These are phyloP conservation scores for Schizopygopsis pylzovi DNA, from an alignment of 2,797 vertebrate species.

Conservation along the genomic window DNA sequence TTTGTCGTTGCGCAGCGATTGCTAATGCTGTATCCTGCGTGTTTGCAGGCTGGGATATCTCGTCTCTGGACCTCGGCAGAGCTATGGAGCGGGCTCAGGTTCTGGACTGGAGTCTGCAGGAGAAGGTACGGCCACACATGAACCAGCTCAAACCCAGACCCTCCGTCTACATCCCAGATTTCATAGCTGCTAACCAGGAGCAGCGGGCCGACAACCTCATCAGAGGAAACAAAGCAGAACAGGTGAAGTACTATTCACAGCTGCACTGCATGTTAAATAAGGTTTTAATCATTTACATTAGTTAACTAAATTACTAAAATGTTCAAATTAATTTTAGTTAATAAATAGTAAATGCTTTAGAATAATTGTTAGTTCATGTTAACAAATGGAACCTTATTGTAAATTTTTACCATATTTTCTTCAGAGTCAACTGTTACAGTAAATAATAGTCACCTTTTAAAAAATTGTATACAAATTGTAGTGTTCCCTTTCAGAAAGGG, in stretches of 20 bases:
- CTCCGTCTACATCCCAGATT: constrained; percentile 90
- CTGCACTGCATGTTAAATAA: not conserved
- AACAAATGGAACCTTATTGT: no score
- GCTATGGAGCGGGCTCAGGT: constrained; percentile 91
- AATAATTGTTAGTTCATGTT: no score
- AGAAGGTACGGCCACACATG: constrained; percentile 88
- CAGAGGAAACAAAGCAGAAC: constrained; percentile 83
- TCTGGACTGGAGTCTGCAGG: constrained; percentile 90
- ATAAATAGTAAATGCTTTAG: no score
- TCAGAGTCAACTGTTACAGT: no score
- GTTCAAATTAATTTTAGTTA: no score
- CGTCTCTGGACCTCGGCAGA: constrained; percentile 87
- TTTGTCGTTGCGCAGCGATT: not conserved
- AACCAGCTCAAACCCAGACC: constrained; percentile 84
- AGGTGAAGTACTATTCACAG: constrained; percentile 75
- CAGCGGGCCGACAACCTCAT: constrained; percentile 88
- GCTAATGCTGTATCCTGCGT: no score
- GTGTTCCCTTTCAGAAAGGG: no score
- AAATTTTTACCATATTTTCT: no score
- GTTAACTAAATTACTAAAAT: no score
- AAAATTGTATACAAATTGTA: no score
- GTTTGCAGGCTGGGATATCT: constrained; percentile 92
- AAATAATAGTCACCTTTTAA: no score
- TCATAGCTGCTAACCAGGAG: constrained; percentile 94
- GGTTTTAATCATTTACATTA: no score